Evolutionary conservation across 1,140 invertebrate genomes (phyloP).

Genomic region (Mercenaria mercenaria): DNA sequence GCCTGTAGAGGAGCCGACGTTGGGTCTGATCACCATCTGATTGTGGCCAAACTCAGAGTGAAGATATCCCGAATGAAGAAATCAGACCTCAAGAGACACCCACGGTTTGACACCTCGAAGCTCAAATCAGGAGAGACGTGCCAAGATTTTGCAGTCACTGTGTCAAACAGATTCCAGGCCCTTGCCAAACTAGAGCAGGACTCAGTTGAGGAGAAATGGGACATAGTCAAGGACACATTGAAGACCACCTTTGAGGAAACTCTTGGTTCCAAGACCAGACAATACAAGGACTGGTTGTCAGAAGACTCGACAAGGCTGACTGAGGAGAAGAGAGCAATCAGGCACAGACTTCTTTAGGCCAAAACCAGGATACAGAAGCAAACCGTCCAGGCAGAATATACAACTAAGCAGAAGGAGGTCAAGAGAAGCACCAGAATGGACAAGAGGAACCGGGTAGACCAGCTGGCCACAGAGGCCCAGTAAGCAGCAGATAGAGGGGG

Average conservation of each 20-base stretch:
- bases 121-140: neutral
- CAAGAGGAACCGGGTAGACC: slow-evolving; percentile 16
- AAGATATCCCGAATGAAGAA: neutral
- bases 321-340: neutral
- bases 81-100: neutral
- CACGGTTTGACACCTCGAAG: neutral
- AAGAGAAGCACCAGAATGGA: slow-evolving; percentile 55
- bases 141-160: too few relatives aligned
- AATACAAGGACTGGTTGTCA: neutral
- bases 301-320: neutral
- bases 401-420: slow-evolving; percentile 32
- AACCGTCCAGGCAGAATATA: neutral
- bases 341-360: neutral
- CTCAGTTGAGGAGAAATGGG: too few relatives aligned
- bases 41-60: neutral
- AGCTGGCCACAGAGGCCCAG: slow-evolving; percentile 4
- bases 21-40: slow-evolving; percentile 54
- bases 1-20: slow-evolving; percentile 58
- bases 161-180: too few relatives aligned
- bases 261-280: too few relatives aligned
- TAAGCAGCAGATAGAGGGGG: neutral
- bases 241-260: too few relatives aligned
- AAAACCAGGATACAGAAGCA: neutral
- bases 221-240: too few relatives aligned
- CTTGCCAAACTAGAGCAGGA: too few relatives aligned